These are phyloP conservation scores for Motacilla alba DNA, from an alignment of 2,113 vertebrate species.

Conservation along the genomic window DNA sequence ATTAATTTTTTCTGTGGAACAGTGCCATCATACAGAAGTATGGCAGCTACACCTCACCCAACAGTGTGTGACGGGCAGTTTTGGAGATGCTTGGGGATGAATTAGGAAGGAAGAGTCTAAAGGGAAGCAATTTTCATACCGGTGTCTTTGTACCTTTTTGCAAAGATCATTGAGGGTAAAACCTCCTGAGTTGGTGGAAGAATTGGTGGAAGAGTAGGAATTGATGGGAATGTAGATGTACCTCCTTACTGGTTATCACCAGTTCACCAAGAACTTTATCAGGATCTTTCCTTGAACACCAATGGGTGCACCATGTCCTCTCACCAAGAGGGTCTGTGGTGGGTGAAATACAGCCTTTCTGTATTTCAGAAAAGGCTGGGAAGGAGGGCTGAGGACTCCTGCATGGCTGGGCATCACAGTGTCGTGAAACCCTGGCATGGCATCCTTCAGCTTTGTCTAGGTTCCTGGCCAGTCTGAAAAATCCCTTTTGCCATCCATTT, in stretches of 20 bases:
- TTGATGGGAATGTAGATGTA: background rate
- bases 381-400: background rate
- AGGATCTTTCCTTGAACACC: background rate
- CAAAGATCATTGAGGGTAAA: background rate
- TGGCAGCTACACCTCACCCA: background rate
- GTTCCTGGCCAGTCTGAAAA: background rate
- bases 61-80: background rate
- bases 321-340: background rate
- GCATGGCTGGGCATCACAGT: accelerated
- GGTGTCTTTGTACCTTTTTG: background rate
- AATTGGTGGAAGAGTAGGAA: background rate
- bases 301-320: accelerated
- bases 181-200: background rate
- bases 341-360: background rate
- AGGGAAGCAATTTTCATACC: background rate
- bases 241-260: background rate
- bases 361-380: background rate
- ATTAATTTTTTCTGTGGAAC: background rate
- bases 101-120: background rate
- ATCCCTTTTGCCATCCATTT: background rate
- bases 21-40: background rate
- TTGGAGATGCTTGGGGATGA: background rate
- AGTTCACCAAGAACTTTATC: background rate
- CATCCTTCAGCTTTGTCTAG: background rate
- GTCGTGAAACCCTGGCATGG: background rate